Base-by-base conservation (phyloP, 2,888 invertebrate species). In the Bombylius discolor region DNA sequence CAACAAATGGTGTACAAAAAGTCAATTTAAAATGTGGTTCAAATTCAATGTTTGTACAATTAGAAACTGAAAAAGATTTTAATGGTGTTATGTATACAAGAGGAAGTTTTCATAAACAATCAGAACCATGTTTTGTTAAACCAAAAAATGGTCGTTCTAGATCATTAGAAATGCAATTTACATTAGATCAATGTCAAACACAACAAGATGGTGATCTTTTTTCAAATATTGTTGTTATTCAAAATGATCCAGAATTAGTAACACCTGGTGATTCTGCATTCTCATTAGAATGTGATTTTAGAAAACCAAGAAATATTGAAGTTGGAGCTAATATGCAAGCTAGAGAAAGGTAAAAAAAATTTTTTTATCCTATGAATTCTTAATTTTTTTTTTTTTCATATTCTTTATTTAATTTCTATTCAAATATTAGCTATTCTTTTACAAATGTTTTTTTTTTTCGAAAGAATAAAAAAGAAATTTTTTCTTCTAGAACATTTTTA, bases 211-310 rank as follows among this genome's bases (percentile, higher is more conserved):
- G 77, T 13, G 78, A 80, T 47, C 73, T 79, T 5, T 82, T 78
- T 65, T 78, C 78, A 1, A 83, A 82, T 62, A 77, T 81, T 49
- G 75, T 84, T 33, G 78, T 84, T 5, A 73, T 84, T 51, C 83
- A 84, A 67, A 81, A 83, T 62, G 83, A 84, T 68, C 81, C 82
- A 51, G 81, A 81, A 62, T 67, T 82, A 14, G 79, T 82, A 58
- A 81, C 81, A 61, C 81, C 82, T 0, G 82, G 82, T 4, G 82
- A 82, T 65, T 80, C 82, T 5, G 83, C 83, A 45, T 82, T 84
- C 65, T 79, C 78, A 13, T 66, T 84, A 59, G 80, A 81, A 67
- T 84, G 83, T 61, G 82, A 83, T 68, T 82, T 81, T 64, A 74
- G 78, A 45, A 74, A 76, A 59, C 78, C 80, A 1, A 72, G 78